A percentile compares a stretch with the other conserved stretches of the same genome.
Evolutionary conservation across 2,888 invertebrate species (phyloP).

Genomic region (Hydriomena furcata): DNA sequence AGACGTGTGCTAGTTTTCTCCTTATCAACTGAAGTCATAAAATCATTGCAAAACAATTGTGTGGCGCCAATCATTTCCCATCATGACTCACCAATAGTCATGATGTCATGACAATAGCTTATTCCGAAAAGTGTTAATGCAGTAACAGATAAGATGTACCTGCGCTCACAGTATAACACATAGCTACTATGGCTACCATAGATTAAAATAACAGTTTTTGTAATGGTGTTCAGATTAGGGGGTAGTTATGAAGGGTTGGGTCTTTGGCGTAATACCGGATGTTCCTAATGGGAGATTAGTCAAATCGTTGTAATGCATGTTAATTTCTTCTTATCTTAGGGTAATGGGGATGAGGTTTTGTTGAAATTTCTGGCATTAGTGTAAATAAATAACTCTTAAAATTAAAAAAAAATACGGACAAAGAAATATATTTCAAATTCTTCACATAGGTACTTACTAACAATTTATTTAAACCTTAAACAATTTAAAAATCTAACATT

Average conservation of each 20-base stretch:
- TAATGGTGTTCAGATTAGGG: slow-evolving; percentile 17
- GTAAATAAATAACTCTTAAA: no score
- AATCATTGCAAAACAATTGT: slow-evolving; percentile 1
- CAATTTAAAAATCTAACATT: no score
- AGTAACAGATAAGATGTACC: slow-evolving; percentile 56
- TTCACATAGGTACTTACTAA: no score
- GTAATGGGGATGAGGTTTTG: slow-evolving; percentile 4
- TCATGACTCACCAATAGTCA: slow-evolving; percentile 39
- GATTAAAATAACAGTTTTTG: slow-evolving; percentile 22
- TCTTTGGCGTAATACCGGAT: slow-evolving; percentile 45
- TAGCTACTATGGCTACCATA: slow-evolving; percentile 3
- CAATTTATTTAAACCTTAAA: no score
- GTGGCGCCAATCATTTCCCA: slow-evolving; percentile 23
- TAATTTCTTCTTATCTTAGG: slow-evolving; percentile 20
- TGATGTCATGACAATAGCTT: slow-evolving; percentile 42
- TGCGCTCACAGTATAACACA: slow-evolving; percentile 40
- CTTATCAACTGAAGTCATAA: no score
- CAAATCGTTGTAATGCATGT: slow-evolving; percentile 31
- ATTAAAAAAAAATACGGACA: no score
- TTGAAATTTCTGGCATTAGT: no score
- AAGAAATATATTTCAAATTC: no score
- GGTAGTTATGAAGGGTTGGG: slow-evolving; percentile 24
- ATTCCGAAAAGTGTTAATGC: slow-evolving; percentile 57
- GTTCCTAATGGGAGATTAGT: slow-evolving; percentile 52
- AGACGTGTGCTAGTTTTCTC: no score